phyloP scores from a whole-genome alignment of 2,888 invertebrate genomes.

The Cheiracanthium punctorium region DNA sequence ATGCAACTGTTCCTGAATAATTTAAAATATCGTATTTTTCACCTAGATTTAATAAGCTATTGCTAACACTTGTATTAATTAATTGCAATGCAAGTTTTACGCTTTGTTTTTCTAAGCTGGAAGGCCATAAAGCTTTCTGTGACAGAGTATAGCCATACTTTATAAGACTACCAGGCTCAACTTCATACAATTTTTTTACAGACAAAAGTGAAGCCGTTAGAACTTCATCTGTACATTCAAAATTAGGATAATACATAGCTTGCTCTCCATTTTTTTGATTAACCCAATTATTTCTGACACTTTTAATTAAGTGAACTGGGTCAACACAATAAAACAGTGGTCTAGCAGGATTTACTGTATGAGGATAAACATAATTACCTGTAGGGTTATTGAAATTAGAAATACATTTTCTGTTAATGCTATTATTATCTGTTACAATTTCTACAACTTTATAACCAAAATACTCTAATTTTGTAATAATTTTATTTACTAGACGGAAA shows the following conservation, averaged over 20 bases:
- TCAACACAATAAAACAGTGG: slow-evolving; percentile 17
- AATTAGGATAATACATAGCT: neutral
- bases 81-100: neutral
- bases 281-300: slow-evolving; percentile 18
- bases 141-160: slow-evolving; percentile 19
- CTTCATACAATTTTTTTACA: neutral
- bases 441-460: neutral
- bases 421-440: slow-evolving; percentile 14
- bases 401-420: slow-evolving; percentile 24
- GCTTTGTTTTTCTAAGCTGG: neutral
- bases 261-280: slow-evolving; percentile 20
- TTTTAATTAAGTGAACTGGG: slow-evolving; percentile 14
- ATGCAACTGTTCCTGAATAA: neutral
- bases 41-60: neutral
- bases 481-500: no score
- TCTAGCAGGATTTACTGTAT: neutral
- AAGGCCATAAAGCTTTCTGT: slow-evolving; percentile 14
- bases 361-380: slow-evolving; percentile 7
- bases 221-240: neutral
- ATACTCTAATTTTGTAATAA: no score
- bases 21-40: neutral
- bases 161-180: neutral
- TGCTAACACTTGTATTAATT: neutral
- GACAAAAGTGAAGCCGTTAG: neutral
- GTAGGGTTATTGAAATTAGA: neutral